phyloP scores from a whole-genome alignment of 2,113 vertebrate genomes.

The Anarrhichthys ocellatus region DNA sequence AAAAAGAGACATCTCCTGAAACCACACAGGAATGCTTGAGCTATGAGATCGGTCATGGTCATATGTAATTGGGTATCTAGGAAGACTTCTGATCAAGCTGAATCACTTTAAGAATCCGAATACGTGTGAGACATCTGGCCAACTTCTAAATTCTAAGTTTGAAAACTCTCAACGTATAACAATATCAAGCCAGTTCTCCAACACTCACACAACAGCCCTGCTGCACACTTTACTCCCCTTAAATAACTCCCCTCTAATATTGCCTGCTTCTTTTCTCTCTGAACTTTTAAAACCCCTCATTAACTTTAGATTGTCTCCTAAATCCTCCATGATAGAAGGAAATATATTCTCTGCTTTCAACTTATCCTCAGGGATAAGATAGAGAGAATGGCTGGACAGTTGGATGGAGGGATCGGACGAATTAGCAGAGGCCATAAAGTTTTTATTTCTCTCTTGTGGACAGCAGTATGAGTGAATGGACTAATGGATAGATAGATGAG shows the following conservation, averaged over 20 bases:
- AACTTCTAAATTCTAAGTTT: slow-evolving; percentile 18
- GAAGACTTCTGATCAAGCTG: not conserved
- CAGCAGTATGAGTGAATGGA: not conserved
- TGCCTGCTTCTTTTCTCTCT: slow-evolving; percentile 42
- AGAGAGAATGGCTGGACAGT: slow-evolving; percentile 9
- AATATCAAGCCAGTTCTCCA: not conserved
- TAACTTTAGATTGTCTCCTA: slow-evolving; percentile 57
- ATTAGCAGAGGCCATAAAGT: slow-evolving; percentile 42
- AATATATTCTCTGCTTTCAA: slow-evolving; percentile 51
- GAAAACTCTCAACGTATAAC: slow-evolving; percentile 14
- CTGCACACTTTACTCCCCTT: not conserved
- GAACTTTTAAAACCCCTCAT: slow-evolving; percentile 62
- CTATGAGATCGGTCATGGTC: not conserved
- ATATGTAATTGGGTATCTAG: not conserved
- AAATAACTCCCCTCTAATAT: slow-evolving; percentile 37
- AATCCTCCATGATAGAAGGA: slow-evolving; percentile 57
- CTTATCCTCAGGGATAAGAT: slow-evolving; percentile 43
- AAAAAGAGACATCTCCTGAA: too few species aligned
- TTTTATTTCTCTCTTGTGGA: slow-evolving; percentile 40
- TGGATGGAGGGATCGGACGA: slow-evolving; percentile 20
- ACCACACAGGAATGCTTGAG: too few species aligned
- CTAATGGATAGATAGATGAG: slow-evolving; percentile 22
- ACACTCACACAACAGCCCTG: slow-evolving; percentile 1
- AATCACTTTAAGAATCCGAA: too few species aligned
- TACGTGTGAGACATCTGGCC: too few species aligned